These are phyloP conservation scores for Crambe crambe DNA, from an alignment of 37 sponge, comb jelly and placozoan genomes.

Conservation along the genomic window DNA sequence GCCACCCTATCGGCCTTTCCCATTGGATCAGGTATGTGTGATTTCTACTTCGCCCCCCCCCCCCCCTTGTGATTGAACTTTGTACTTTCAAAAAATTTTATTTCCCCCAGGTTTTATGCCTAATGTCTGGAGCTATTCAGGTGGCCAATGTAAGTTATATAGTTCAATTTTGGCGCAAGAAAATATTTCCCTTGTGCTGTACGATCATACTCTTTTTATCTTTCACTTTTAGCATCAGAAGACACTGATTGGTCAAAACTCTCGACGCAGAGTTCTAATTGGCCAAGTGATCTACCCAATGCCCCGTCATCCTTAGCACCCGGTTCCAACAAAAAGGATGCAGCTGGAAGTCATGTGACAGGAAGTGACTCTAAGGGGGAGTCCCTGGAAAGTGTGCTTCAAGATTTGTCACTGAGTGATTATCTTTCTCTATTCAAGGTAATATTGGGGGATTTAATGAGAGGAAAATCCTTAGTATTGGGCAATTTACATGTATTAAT, in stretches of 20 bases:
- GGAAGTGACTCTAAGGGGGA: slow-evolving; percentile 39
- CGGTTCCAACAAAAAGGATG: not conserved
- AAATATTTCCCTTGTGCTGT: not conserved
- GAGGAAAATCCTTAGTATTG: too few species aligned
- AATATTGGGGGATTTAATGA: not conserved
- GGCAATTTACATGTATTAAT: too few species aligned
- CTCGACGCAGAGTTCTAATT: slow-evolving; percentile 6
- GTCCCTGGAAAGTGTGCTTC: slow-evolving; percentile 54
- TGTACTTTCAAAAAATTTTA: not conserved
- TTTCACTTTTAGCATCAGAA: slow-evolving; percentile 13
- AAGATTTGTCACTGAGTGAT: slow-evolving; percentile 45
- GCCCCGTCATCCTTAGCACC: not conserved
- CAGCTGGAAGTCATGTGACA: slow-evolving; percentile 3
- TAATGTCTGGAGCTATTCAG: slow-evolving; percentile 50
- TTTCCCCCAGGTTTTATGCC: slow-evolving; percentile 2
- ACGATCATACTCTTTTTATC: not conserved
- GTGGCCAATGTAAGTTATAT: slow-evolving; percentile 18
- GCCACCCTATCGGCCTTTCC: slow-evolving; percentile 7
- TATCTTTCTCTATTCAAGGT: slow-evolving; percentile 69
- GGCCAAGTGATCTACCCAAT: slow-evolving; percentile 1
- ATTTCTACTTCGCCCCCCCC: too few species aligned
- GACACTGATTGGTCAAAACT: slow-evolving; percentile 52
- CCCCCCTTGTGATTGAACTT: slow-evolving; percentile 4
- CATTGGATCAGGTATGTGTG: slow-evolving; percentile 31
- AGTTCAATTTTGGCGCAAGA: not conserved